These are phyloP conservation scores for Saguinus imperator DNA, from an alignment of 2,113 vertebrate species.

Conservation along the genomic window DNA sequence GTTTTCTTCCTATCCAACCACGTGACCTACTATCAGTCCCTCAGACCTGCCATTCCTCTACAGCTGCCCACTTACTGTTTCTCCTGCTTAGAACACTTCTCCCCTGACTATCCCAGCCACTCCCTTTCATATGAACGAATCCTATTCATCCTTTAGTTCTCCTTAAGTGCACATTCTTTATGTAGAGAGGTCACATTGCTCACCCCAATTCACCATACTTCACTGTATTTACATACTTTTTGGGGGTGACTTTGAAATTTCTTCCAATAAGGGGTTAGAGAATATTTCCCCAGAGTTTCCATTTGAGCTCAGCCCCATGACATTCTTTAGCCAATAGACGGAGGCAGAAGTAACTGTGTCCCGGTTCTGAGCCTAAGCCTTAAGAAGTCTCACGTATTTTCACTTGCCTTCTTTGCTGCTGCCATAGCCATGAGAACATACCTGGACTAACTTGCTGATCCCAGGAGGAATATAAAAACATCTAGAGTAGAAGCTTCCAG, in stretches of 20 bases:
- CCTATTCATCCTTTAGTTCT: background rate
- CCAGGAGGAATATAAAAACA: background rate
- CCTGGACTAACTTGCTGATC: background rate
- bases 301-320: background rate
- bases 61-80: background rate
- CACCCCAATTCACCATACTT: background rate
- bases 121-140: background rate
- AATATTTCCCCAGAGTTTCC: background rate
- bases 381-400: background rate
- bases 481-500: background rate
- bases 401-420: background rate
- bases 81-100: background rate
- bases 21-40: background rate
- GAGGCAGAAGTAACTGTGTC: background rate
- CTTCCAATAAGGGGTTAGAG: background rate
- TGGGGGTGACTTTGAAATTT: background rate
- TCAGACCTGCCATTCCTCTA: background rate
- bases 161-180: background rate
- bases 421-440: background rate
- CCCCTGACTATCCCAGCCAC: too few species aligned
- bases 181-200: background rate
- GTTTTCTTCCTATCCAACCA: background rate
- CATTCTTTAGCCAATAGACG: background rate
- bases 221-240: background rate
- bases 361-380: background rate